phyloP scores from a whole-genome alignment of 2,888 invertebrate species.

The Amphipoea oculea region DNA sequence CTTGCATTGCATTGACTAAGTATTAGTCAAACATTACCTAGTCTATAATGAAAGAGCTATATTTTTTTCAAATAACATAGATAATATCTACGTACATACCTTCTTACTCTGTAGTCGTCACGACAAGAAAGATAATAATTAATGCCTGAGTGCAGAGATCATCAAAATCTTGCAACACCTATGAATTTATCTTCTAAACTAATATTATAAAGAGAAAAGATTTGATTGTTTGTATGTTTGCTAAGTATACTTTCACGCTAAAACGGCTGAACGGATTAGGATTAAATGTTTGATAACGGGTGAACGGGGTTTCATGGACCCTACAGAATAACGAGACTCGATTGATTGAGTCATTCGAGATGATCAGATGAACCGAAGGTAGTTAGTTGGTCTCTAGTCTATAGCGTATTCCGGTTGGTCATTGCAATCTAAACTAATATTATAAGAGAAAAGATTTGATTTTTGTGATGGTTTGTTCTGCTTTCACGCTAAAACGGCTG shows the following conservation, averaged over 20 bases:
- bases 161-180: neutral
- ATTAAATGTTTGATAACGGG: too few relatives aligned
- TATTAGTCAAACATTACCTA: neutral
- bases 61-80: conserved; percentile 3
- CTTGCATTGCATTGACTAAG: conserved; percentile 5
- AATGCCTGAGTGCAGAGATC: neutral
- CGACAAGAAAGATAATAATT: neutral
- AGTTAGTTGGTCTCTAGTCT: too few relatives aligned
- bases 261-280: too few relatives aligned
- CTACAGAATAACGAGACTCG: too few relatives aligned
- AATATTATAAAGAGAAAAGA: neutral
- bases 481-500: too few relatives aligned
- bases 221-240: too few relatives aligned
- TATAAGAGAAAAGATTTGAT: neutral
- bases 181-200: neutral
- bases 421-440: neutral
- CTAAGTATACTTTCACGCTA: too few relatives aligned
- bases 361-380: too few relatives aligned
- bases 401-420: too few relatives aligned
- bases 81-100: neutral
- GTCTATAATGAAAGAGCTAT: neutral
- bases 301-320: too few relatives aligned
- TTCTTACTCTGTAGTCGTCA: neutral
- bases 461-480: too few relatives aligned
- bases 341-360: too few relatives aligned